Base-by-base conservation (phyloP, 2,113 vertebrate species). In the Kryptolebias marmoratus region DNA sequence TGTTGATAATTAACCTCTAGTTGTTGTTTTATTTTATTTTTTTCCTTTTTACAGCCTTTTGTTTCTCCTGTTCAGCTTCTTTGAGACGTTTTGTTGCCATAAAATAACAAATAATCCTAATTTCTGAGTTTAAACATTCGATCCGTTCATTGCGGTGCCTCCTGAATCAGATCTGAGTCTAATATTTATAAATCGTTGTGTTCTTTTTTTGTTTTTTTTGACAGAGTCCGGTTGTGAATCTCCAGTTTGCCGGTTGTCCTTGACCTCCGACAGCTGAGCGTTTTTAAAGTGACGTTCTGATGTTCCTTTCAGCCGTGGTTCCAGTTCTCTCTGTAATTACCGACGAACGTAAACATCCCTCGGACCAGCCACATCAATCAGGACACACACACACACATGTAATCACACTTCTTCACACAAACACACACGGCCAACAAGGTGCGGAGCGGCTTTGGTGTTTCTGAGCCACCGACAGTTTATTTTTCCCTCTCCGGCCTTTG, bases 401-500 rank as follows among this genome's bases (percentile, higher is more conserved):
- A 66, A 44, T 64, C 47, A 56, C 71, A 64, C 48, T 64, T 55
- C 30, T 4, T 18, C 22, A 44, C 47, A 54, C 28, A 74, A 39
- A 75, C 63, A 68, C 74, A 56, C 63, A 30, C 8, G 1, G 28
- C n/a, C 36, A 42, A 18, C 12, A 0, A 9, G 11, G 15, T 64
- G 66, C n/a, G 28, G 45, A 68, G 30, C 45, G 1, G 31, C 15
- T 12, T 16, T 28, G 7, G 56, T 4, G 16, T 64, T 71, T 48
- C 9, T 13, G 68, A 59, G 76, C 50, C 73, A 56, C 4, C 30
- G 7, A 39, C 45, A 84, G 82, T 89, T 90, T 88, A 87, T 87
- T 87, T 86, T 88, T 70, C 75, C 77, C 59, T 79, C 61, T 69
- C 47, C 50, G 73, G 59, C 56, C 87, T 90, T 88, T 88, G 87